Base-by-base conservation (phyloP, 53 echinoderm and acorn worm genomes). In the Astropecten irregularis region DNA sequence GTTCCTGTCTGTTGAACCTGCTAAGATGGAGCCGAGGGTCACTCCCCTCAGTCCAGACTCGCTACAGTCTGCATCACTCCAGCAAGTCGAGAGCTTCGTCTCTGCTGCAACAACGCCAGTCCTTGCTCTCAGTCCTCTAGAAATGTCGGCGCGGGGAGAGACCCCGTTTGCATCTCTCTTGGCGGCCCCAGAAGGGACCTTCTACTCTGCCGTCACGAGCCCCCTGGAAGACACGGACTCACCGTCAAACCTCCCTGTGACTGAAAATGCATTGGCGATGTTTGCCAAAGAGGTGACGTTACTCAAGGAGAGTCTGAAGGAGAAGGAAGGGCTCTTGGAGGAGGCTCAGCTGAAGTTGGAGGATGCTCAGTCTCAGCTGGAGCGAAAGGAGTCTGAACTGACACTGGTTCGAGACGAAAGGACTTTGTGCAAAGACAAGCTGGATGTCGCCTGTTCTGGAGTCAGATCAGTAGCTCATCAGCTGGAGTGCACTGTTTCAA, bases 81-180 rank as follows among this genome's bases (percentile, higher is more conserved):
- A 53, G 54, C 86, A 50, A 10, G 40, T 76, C 2, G 86, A 85
- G 66, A 85, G 53, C 47, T 85, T 85, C 54, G 86, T 85, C 10
- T 85, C 86, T 0, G 86, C 86, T 4, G 74, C 86, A 9, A 55
- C 86, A 39, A 85, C 86, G 6, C 86, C 86, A 40, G 86, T 72
- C 32, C 27, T 79, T 21, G 46, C 60, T 11, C 79, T 79, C 3
- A 76, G 86, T 31, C 64, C 76, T n/a, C 36, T 72, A 0, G 76
- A 58, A 27, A 37, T 85, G 40, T 85, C 86, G 0, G 62, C 76
- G 9, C 73, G 73, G 14, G 76, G 86, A n/a, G 86, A 85, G 66
- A 85, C 86, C 1, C 86, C 86, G 16, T 85, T 85, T 76, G 74
- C 86, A 5, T 85, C 86, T 4, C 62, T 85, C 28, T 52, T 85